A percentile compares a stretch with the other conserved stretches of the same genome.
These are phyloP conservation scores for Steatocranus sp. DNA, from an alignment of 2,797 vertebrate species.

Conservation along the genomic window DNA sequence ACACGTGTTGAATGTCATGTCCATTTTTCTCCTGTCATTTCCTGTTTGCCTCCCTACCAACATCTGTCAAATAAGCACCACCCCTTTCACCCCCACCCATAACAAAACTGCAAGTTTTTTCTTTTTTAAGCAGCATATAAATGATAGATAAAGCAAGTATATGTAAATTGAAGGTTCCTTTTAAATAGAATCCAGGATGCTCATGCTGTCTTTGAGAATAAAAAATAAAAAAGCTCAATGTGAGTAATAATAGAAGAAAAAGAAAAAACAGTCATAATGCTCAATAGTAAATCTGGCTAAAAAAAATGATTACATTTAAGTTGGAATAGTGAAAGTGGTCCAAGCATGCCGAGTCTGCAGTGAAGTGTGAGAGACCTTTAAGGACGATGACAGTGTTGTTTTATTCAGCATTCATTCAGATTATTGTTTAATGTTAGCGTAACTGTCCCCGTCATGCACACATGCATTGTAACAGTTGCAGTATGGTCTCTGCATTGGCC, in stretches of 20 bases:
- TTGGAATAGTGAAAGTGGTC: background rate
- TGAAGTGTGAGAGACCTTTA: background rate
- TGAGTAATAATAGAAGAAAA: background rate
- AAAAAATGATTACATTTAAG: background rate
- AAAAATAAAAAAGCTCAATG: background rate
- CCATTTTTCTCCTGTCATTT: background rate
- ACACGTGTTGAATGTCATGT: background rate
- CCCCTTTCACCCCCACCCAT: background rate
- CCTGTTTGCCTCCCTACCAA: background rate
- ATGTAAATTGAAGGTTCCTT: background rate
- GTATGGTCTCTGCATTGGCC: background rate
- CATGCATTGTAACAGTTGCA: background rate
- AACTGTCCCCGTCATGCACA: background rate
- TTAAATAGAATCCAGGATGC: background rate
- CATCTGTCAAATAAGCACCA: background rate
- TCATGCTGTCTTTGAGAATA: background rate
- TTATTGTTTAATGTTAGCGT: background rate
- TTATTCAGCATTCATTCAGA: background rate
- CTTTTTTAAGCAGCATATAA: background rate
- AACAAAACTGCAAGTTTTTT: background rate
- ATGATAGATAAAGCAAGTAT: background rate
- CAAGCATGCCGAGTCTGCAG: background rate
- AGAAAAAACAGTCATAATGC: background rate
- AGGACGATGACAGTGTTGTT: background rate
- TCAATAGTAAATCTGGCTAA: background rate